Percentiles rank a stretch among this genome's conserved stretches.
Conservation (phyloP, 2,797 vertebrate species). For the Silurus lanzhouensis region DNA sequence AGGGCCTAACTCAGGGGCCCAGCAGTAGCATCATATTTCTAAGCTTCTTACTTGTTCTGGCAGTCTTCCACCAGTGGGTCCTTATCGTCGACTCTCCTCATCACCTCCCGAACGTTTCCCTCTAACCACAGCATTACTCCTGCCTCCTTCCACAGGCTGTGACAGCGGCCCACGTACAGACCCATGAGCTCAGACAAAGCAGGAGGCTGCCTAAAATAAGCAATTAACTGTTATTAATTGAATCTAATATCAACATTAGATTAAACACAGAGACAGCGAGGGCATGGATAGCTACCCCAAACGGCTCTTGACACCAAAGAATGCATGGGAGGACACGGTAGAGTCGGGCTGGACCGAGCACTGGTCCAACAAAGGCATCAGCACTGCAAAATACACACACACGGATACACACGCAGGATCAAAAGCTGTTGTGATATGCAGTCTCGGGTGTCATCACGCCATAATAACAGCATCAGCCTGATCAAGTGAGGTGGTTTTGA, state of each 20-base stretch:
- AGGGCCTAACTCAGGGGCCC: too few relatives aligned
- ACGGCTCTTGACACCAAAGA: slow-evolving; percentile 88
- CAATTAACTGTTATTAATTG: background rate
- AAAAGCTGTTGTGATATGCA: background rate
- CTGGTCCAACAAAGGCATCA: slow-evolving; percentile 87
- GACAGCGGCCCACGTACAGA: slow-evolving; percentile 87
- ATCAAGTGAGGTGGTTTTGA: background rate
- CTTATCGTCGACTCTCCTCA: slow-evolving; percentile 78
- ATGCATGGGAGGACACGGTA: slow-evolving; percentile 81
- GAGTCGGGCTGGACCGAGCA: slow-evolving; percentile 88
- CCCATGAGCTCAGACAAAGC: slow-evolving; percentile 86
- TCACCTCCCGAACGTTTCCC: slow-evolving; percentile 79
- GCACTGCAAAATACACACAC: slow-evolving; percentile 70
- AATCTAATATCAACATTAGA: slow-evolving; percentile 2
- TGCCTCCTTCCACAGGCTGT: slow-evolving; percentile 86
- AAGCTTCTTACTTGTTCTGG: slow-evolving; percentile 81
- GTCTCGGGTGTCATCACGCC: background rate
- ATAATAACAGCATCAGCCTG: background rate
- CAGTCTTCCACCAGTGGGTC: slow-evolving; percentile 82
- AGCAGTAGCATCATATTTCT: too few relatives aligned
- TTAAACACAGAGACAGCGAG: background rate
- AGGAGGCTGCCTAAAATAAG: slow-evolving; percentile 77
- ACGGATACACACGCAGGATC: background rate
- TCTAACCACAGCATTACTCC: slow-evolving; percentile 91
- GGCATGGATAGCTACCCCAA: slow-evolving; percentile 76